Base-by-base conservation (phyloP, 2,888 invertebrate species). In the Papilio gigon region DNA sequence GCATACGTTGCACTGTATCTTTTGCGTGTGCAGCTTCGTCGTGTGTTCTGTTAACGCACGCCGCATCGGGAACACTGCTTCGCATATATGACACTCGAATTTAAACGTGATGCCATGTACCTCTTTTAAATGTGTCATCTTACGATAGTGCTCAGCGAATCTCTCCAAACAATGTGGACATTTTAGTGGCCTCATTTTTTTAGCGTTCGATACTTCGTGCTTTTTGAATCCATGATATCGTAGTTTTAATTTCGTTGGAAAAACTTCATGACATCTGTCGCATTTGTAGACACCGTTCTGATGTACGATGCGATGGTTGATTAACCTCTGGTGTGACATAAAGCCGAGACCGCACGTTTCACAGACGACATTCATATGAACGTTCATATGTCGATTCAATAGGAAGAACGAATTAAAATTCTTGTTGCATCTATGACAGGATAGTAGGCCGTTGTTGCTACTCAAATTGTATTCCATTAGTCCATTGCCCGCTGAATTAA, bases 271-370 rank as follows among this genome's bases (percentile, higher is more conserved):
- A 62, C 92, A 92, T 69, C 84, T 85, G 0, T 87, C 86, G 71
- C 92, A 92, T 76, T 82, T 86, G 75, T 91, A 84, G 0, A 83
- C 78, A 0, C 92, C 91, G 64, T 84, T 86, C 70, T 90, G 88
- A 56, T 92, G 91, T 0, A 90, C 88, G 30, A 88, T 84, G 58
- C 81, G 84, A 56, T 92, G 92, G 70, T 89, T 89, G 8, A 86
- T 84, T 1, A 92, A 72, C 0, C 92, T 80, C 27, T 89, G 89
- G 44, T 90, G 85, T 0, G 92, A 90, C 84, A 90, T 88, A 71
- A 92, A 92, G 0, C 92, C 89, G 6, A 89, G 73, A 0, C 92
- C 92, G 68, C 92, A 92, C 0, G 86, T 90, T 72, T 92, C 92
- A 69, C 92, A 92, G 1, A 90, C 90, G 0, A 91, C 90, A 65